Evolutionary conservation across 1,140 invertebrate species (phyloP).

Genomic region (Lethrus apterus): DNA sequence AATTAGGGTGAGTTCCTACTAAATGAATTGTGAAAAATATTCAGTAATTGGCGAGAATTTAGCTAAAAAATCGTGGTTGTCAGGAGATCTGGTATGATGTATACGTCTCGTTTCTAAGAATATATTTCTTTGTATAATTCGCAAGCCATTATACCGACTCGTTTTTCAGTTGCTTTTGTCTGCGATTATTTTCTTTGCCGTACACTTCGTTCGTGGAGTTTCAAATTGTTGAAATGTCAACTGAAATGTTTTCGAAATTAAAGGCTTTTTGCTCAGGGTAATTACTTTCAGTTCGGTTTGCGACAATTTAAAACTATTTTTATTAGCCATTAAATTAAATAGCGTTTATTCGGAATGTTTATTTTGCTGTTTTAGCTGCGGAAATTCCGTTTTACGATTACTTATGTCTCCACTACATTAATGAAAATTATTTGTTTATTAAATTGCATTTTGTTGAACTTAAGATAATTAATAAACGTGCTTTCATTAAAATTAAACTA

Average conservation of each 20-base stretch:
- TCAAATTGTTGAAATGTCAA: constrained; percentile 11
- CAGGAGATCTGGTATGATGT: constrained; percentile 16
- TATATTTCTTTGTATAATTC: constrained; percentile 17
- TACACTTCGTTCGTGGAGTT: constrained; percentile 8
- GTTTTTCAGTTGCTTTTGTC: constrained; percentile 10
- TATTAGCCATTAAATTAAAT: constrained; percentile 9
- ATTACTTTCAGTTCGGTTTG: background rate
- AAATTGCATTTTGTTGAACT: too few relatives aligned
- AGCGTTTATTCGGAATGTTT: constrained; percentile 2
- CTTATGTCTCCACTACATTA: too few relatives aligned
- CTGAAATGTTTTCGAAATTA: constrained; percentile 13
- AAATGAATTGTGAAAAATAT: too few relatives aligned
- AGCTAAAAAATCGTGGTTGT: constrained; percentile 12
- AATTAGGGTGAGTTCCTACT: too few relatives aligned
- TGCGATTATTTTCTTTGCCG: constrained; percentile 10
- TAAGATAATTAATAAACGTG: too few relatives aligned
- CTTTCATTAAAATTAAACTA: too few relatives aligned
- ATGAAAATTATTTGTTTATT: too few relatives aligned
- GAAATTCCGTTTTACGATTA: too few relatives aligned
- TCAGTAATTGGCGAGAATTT: constrained; percentile 12
- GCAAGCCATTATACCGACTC: constrained; percentile 14
- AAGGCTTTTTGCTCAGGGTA: constrained; percentile 10
- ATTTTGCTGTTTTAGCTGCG: too few relatives aligned
- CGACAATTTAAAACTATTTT: constrained; percentile 10
- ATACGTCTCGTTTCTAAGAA: constrained; percentile 20